Evolutionary conservation across 2,888 invertebrate genomes (phyloP).

Genomic region (Pseudanteris insignis): DNA sequence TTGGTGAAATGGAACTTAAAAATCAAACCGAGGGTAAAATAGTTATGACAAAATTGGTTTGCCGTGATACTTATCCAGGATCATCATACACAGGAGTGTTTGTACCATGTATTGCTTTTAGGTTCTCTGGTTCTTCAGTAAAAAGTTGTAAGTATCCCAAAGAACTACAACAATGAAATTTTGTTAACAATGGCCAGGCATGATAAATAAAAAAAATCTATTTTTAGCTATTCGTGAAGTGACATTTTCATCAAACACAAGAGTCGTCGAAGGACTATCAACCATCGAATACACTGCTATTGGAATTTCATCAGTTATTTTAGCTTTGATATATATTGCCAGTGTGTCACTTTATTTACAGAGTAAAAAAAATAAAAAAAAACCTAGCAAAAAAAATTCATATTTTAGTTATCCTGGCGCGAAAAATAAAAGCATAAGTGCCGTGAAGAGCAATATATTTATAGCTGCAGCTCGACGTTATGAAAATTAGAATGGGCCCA

Average conservation of each 20-base stretch:
- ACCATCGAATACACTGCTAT: slow-evolving; percentile 82
- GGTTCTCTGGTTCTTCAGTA: slow-evolving; percentile 83
- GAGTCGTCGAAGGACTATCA: slow-evolving; percentile 72
- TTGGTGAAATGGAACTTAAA: slow-evolving; percentile 81
- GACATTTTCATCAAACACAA: slow-evolving; percentile 72
- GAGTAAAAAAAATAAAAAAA: slow-evolving; percentile 73
- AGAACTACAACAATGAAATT: neutral
- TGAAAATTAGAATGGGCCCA: slow-evolving; percentile 58
- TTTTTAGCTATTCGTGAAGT: slow-evolving; percentile 85
- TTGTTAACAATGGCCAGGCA: no score
- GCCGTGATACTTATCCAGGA: slow-evolving; percentile 75
- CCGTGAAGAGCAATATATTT: slow-evolving; percentile 82
- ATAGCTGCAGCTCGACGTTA: slow-evolving; percentile 73
- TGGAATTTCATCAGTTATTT: slow-evolving; percentile 82
- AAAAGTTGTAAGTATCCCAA: slow-evolving; percentile 71
- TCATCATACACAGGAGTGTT: slow-evolving; percentile 71
- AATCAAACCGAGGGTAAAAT: slow-evolving; percentile 82
- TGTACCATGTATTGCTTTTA: slow-evolving; percentile 86
- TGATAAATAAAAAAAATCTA: neutral
- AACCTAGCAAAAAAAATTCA: slow-evolving; percentile 51
- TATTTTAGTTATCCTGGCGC: slow-evolving; percentile 61
- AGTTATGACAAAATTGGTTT: slow-evolving; percentile 81
- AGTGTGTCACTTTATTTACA: slow-evolving; percentile 86
- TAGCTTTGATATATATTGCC: slow-evolving; percentile 87
- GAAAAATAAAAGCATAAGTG: slow-evolving; percentile 72